Evolutionary conservation across 1,140 invertebrate genomes (phyloP).

Genomic region (Caenorhabditis brenneri): DNA sequence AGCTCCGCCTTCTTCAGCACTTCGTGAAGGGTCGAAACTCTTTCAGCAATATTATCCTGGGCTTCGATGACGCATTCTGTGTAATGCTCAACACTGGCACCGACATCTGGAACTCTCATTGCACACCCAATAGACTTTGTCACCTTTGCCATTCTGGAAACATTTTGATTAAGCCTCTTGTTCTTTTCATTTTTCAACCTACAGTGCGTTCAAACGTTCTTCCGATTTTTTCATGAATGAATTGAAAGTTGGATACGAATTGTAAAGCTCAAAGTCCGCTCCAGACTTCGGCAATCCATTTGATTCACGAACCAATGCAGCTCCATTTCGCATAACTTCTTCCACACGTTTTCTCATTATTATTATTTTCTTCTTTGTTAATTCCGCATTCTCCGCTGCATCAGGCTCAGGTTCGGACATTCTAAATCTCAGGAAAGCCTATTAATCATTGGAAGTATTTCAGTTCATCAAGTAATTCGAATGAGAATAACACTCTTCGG

Average conservation of each 20-base stretch:
- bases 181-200: not conserved
- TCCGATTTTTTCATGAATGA: conserved; percentile 46
- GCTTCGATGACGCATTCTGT: conserved; percentile 34
- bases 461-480: too few species aligned
- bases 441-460: not conserved
- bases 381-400: not conserved
- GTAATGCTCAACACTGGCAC: conserved; percentile 8
- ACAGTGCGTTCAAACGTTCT: conserved; percentile 39
- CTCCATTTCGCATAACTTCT: conserved; percentile 7
- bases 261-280: conserved; percentile 38
- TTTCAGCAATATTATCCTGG: conserved; percentile 42
- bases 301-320: conserved; percentile 19
- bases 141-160: conserved; percentile 20
- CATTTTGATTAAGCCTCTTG: not conserved
- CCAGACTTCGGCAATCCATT: conserved; percentile 38
- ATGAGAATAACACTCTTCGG: too few species aligned
- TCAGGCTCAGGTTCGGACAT: not conserved
- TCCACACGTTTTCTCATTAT: conserved; percentile 3
- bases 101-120: conserved; percentile 32
- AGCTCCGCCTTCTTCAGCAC: conserved; percentile 26
- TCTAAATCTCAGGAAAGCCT: not conserved
- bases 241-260: conserved; percentile 36
- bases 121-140: conserved; percentile 33
- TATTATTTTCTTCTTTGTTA: not conserved
- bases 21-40: conserved; percentile 38